Percentiles rank a stretch among this genome's conserved stretches.
These are phyloP conservation scores for Callionymus lyra DNA, from an alignment of 2,113 vertebrate species.

Conservation along the genomic window DNA sequence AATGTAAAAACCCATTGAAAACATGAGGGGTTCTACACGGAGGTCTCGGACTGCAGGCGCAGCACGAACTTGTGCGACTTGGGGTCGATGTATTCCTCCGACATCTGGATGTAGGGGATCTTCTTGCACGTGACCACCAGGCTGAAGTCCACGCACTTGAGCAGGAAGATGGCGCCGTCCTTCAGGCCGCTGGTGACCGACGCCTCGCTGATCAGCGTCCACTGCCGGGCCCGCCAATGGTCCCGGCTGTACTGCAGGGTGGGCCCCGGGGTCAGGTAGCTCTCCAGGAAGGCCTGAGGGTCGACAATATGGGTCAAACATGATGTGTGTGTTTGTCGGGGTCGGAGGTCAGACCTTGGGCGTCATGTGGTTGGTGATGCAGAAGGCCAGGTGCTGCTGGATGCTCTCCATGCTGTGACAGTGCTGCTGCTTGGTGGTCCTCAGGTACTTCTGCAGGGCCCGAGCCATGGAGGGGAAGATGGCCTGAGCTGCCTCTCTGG, in stretches of 20 bases:
- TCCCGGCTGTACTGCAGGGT: conserved; percentile 88
- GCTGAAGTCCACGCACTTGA: conserved; percentile 90
- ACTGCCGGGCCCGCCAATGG: conserved; percentile 83
- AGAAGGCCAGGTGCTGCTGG: conserved; percentile 91
- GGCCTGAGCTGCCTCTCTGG: conserved; percentile 88
- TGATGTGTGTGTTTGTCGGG: neutral
- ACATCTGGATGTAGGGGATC: conserved; percentile 88
- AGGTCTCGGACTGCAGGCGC: conserved; percentile 92
- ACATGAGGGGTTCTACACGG: conserved; percentile 64
- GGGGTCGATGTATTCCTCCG: conserved; percentile 91
- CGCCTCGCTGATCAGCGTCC: conserved; percentile 89
- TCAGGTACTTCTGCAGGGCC: conserved; percentile 92
- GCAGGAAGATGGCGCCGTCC: conserved; percentile 77
- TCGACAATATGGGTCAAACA: neutral
- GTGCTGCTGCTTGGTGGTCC: conserved; percentile 90
- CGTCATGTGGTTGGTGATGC: conserved; percentile 92
- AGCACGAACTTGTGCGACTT: conserved; percentile 96
- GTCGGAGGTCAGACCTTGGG: conserved; percentile 73
- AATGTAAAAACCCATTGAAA: conserved; percentile 18
- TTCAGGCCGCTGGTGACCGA: conserved; percentile 84
- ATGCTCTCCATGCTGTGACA: conserved; percentile 99
- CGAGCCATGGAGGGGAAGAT: conserved; percentile 96
- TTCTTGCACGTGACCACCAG: conserved; percentile 82
- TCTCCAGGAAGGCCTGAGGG: conserved; percentile 83
- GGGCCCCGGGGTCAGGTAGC: conserved; percentile 81